Conservation (phyloP, 2,888 invertebrate species). For the Octonoba sinensis region DNA sequence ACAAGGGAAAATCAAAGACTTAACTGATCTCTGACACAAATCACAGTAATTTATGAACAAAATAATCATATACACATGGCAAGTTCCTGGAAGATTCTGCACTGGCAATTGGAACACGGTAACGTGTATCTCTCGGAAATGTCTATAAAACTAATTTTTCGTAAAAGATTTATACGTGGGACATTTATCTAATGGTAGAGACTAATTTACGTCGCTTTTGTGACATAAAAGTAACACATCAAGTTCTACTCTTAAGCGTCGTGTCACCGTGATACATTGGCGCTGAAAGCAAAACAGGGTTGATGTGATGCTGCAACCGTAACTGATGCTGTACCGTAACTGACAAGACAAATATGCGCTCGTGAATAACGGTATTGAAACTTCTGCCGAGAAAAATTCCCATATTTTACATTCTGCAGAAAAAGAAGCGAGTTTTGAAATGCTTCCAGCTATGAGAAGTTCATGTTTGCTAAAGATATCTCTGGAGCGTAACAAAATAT, state of each 20-base stretch:
- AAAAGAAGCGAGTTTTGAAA: too few relatives aligned
- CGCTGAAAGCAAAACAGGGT: slow-evolving; percentile 23
- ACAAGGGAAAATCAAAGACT: too few relatives aligned
- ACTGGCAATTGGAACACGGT: too few relatives aligned
- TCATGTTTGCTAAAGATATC: too few relatives aligned
- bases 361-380: slow-evolving; percentile 48
- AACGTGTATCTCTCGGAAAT: background rate
- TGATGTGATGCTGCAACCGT: slow-evolving; percentile 21
- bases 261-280: slow-evolving; percentile 31
- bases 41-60: too few relatives aligned
- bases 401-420: slow-evolving; percentile 38
- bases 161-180: slow-evolving; percentile 50
- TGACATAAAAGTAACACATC: slow-evolving; percentile 47
- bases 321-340: slow-evolving; percentile 27
- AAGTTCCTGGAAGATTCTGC: too few relatives aligned
- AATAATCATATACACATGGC: too few relatives aligned
- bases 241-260: slow-evolving; percentile 24
- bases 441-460: too few relatives aligned
- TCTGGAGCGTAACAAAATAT: too few relatives aligned
- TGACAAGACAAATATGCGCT: slow-evolving; percentile 52
- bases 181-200: slow-evolving; percentile 50
- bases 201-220: slow-evolving; percentile 45
- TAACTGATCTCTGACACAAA: too few relatives aligned
- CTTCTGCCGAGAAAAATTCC: slow-evolving; percentile 54
- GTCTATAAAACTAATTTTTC: slow-evolving; percentile 59